A percentile compares a stretch with the other conserved stretches of the same genome.
These are phyloP conservation scores for Gerris buenoi DNA, from an alignment of 1,140 invertebrate species.

Conservation along the genomic window DNA sequence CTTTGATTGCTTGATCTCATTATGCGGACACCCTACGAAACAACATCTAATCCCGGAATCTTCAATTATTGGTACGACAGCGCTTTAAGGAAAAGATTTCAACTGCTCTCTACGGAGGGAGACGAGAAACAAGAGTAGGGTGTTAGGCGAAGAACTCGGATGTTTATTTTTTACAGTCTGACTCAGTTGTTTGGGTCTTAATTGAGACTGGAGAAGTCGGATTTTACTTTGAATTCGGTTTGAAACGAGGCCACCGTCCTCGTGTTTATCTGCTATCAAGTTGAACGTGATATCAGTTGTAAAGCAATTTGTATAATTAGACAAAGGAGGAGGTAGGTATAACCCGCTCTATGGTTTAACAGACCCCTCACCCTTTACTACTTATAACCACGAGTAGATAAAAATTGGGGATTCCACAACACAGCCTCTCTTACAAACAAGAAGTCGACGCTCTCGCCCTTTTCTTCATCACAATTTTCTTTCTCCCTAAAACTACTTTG, in stretches of 20 bases:
- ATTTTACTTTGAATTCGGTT: background rate
- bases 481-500: background rate
- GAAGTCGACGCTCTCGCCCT: no score
- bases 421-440: no score
- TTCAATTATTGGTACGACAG: no score
- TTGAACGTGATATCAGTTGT: background rate
- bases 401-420: background rate
- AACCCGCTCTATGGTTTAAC: no score
- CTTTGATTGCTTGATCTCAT: no score
- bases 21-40: no score
- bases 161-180: background rate
- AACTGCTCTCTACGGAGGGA: no score
- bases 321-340: background rate
- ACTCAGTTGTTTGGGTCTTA: background rate
- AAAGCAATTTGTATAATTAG: constrained; percentile 4
- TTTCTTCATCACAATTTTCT: background rate
- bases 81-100: no score
- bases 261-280: background rate
- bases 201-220: background rate
- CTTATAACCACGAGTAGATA: background rate
- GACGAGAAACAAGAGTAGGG: background rate
- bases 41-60: no score
- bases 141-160: background rate
- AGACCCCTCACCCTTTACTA: no score
- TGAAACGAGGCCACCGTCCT: background rate